A percentile compares a stretch with the other conserved stretches of the same genome.
These are phyloP conservation scores for Tipula vernalis DNA, from an alignment of 2,888 invertebrate genomes.

Conservation along the genomic window DNA sequence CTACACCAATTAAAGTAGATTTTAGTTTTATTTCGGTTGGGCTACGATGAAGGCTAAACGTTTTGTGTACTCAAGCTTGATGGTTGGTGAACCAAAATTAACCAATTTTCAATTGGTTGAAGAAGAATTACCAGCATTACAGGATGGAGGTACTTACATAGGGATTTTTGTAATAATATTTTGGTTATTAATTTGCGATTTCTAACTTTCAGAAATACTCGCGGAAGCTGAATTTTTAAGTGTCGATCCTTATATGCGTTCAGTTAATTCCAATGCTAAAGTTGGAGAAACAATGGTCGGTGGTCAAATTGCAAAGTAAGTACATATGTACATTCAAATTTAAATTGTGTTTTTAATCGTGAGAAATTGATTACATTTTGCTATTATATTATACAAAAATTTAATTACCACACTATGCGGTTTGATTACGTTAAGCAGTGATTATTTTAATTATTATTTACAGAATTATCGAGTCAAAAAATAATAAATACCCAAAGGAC, in stretches of 20 bases:
- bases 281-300: conserved; percentile 56
- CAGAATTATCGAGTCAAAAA: conserved; percentile 52
- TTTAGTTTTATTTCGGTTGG: background rate
- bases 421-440: no score
- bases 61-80: conserved; percentile 50
- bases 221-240: conserved; percentile 54
- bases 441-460: no score
- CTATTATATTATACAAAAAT: no score
- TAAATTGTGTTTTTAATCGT: no score
- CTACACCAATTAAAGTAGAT: background rate
- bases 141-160: conserved; percentile 49
- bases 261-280: conserved; percentile 41
- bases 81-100: conserved; percentile 51
- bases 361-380: no score
- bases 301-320: conserved; percentile 55
- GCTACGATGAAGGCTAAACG: conserved; percentile 44
- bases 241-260: conserved; percentile 62
- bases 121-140: conserved; percentile 49
- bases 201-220: conserved; percentile 41
- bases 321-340: no score
- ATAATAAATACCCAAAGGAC: conserved; percentile 50
- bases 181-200: no score
- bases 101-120: conserved; percentile 53
- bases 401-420: no score
- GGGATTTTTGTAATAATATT: no score